phyloP scores from a whole-genome alignment of 2,797 vertebrate species.

The Rhinoraja longicauda region DNA sequence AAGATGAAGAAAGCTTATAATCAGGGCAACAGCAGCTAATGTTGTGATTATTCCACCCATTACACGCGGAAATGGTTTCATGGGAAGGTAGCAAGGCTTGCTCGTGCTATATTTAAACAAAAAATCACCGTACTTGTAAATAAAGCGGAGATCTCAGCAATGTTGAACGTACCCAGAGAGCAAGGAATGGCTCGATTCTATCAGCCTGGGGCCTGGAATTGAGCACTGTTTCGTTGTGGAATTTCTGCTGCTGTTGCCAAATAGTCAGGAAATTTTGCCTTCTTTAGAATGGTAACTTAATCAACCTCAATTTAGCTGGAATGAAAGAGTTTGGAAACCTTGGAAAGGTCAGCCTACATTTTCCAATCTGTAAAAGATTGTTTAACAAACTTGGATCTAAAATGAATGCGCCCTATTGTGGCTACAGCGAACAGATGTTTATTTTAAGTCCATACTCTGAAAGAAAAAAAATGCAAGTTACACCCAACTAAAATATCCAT shows the following conservation, averaged over 20 bases:
- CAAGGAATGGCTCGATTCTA: neutral
- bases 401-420: slow-evolving; percentile 63
- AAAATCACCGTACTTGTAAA: neutral
- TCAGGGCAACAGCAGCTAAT: neutral
- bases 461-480: slow-evolving; percentile 51
- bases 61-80: neutral
- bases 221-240: slow-evolving; percentile 21
- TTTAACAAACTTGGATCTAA: slow-evolving; percentile 55
- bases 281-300: slow-evolving; percentile 38
- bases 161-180: neutral
- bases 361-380: slow-evolving; percentile 37
- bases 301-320: slow-evolving; percentile 39
- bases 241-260: slow-evolving; percentile 23
- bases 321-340: slow-evolving; percentile 26
- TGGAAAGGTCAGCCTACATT: slow-evolving; percentile 31
- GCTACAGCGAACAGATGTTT: slow-evolving; percentile 60
- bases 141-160: neutral
- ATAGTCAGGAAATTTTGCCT: slow-evolving; percentile 34
- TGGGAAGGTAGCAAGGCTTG: neutral
- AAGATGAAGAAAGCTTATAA: neutral
- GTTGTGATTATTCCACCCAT: neutral
- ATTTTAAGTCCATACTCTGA: slow-evolving; percentile 57
- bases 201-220: neutral
- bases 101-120: neutral
- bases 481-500: slow-evolving; percentile 62